A percentile compares a stretch with the other conserved stretches of the same genome.
phyloP scores from a whole-genome alignment of 2,113 vertebrate species.

The Nothocercus julius region DNA sequence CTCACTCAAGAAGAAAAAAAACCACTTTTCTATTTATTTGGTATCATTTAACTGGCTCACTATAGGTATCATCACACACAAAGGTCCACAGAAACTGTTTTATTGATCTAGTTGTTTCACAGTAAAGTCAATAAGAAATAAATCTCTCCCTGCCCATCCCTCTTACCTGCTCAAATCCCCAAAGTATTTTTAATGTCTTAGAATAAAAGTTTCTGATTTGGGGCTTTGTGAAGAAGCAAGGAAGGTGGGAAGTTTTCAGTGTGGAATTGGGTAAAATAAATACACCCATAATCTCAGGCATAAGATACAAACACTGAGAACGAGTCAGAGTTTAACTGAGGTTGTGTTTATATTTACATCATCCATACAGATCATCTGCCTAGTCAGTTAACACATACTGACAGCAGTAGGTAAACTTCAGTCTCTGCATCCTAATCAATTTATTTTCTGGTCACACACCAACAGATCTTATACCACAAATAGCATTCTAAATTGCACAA shows the following conservation, averaged over 20 bases:
- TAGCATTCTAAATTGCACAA: not conserved
- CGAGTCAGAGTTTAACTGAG: not conserved
- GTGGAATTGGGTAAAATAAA: not conserved
- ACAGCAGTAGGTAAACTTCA: not conserved
- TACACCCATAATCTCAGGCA: not conserved
- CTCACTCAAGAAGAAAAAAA: not conserved
- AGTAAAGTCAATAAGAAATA: not conserved
- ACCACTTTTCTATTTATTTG: not conserved
- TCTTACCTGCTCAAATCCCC: not conserved
- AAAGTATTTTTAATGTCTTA: not conserved
- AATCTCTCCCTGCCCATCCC: not conserved
- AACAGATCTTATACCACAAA: not conserved
- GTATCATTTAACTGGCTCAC: not conserved
- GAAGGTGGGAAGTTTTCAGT: not conserved
- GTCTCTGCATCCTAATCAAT: not conserved
- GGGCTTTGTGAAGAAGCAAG: not conserved
- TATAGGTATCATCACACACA: not conserved
- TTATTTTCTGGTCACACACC: not conserved
- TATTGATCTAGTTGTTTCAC: not conserved
- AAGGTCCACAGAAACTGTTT: not conserved
- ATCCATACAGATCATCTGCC: not conserved
- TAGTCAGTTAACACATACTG: not conserved
- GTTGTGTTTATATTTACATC: not conserved
- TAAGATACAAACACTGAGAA: not conserved
- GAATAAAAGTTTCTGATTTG: not conserved